phyloP scores from a whole-genome alignment of 2,797 vertebrate genomes.

The Danio jaintianensis region DNA sequence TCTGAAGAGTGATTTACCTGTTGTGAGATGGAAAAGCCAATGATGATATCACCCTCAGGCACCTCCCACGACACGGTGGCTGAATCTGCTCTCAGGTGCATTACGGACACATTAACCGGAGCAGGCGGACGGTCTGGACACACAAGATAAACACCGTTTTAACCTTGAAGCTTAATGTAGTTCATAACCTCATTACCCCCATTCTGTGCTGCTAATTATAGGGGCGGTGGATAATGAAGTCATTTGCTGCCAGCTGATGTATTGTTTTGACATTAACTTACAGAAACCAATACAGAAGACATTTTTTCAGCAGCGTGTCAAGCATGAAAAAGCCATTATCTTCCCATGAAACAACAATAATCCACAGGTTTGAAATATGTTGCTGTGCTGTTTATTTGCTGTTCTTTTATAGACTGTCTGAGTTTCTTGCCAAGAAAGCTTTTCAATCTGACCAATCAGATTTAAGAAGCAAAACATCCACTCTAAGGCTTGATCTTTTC shows the following conservation, averaged over 20 bases:
- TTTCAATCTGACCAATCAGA: slow-evolving; percentile 49
- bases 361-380: slow-evolving; percentile 53
- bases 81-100: slow-evolving; percentile 92
- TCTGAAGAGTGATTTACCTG: slow-evolving; percentile 79
- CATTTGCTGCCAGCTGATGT: neutral
- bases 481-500: slow-evolving; percentile 12
- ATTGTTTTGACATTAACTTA: slow-evolving; percentile 2
- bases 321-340: slow-evolving; percentile 33
- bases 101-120: slow-evolving; percentile 96
- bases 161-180: neutral
- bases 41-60: slow-evolving; percentile 95
- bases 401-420: neutral
- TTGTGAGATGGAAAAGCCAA: slow-evolving; percentile 96
- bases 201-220: neutral
- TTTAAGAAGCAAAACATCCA: slow-evolving; percentile 34
- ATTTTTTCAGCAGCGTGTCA: neutral
- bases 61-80: slow-evolving; percentile 97
- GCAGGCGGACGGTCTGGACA: slow-evolving; percentile 88
- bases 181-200: neutral
- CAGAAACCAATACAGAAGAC: neutral
- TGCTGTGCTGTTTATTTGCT: slow-evolving; percentile 43
- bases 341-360: slow-evolving; percentile 7
- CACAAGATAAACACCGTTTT: neutral
- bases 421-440: slow-evolving; percentile 51
- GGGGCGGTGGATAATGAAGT: neutral